These are phyloP conservation scores for cattle (Bos taurus) DNA, from an alignment of 2,113 vertebrate genomes.

Conservation along the genomic window ARS-UCD2.0 NC_037337.1:41339501-41340000, in stretches of 20 bases:
- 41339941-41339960: background rate
- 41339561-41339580: background rate
- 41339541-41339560: background rate
- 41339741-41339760: background rate
- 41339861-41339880: background rate
- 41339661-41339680: background rate
- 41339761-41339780: background rate
- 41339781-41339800: background rate
- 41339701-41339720: background rate
- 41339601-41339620: background rate
- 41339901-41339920: background rate
- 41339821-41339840: background rate
- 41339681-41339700: background rate
- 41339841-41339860: background rate
- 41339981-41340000: background rate
- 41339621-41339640: background rate
- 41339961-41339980: background rate
- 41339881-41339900: too few species aligned
- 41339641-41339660: background rate
- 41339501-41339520: background rate
- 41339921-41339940: background rate
- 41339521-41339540: background rate
- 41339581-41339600: background rate
- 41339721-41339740: background rate
- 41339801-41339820: background rate